Percentiles rank a stretch among this genome's conserved stretches.
These are phyloP conservation scores for Andrena minutula DNA, from an alignment of 2,888 invertebrate species.

Conservation along the genomic window DNA sequence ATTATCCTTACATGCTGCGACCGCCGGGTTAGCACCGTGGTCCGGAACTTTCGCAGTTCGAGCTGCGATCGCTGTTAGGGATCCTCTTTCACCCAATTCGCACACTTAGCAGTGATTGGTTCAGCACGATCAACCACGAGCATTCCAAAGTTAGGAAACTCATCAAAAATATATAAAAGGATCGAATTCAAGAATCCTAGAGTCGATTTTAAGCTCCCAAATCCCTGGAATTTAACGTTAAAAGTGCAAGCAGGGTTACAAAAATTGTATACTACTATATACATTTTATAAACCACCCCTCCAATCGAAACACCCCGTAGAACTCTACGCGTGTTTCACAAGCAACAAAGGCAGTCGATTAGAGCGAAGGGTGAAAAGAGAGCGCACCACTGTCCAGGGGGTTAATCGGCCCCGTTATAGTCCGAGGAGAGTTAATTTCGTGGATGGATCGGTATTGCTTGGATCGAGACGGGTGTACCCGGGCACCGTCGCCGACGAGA, in stretches of 20 bases:
- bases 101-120: background rate
- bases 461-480: slow-evolving; percentile 46
- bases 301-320: slow-evolving; percentile 6
- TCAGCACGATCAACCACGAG: no score
- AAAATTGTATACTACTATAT: no score
- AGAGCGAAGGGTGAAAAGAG: background rate
- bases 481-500: slow-evolving; percentile 47
- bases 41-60: slow-evolving; percentile 15
- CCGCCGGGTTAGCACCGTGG: background rate
- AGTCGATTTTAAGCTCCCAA: no score
- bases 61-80: background rate
- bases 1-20: slow-evolving; percentile 48
- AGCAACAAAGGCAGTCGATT: background rate
- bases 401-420: background rate
- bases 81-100: background rate
- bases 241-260: no score
- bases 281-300: background rate
- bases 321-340: background rate
- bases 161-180: no score
- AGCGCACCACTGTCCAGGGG: background rate
- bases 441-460: slow-evolving; percentile 11
- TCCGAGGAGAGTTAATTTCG: background rate
- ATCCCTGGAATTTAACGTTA: no score
- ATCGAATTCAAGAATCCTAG: no score
- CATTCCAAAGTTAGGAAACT: no score